Evolutionary conservation across 2,113 vertebrate species (phyloP).

Genomic region (Uria lomvia): DNA sequence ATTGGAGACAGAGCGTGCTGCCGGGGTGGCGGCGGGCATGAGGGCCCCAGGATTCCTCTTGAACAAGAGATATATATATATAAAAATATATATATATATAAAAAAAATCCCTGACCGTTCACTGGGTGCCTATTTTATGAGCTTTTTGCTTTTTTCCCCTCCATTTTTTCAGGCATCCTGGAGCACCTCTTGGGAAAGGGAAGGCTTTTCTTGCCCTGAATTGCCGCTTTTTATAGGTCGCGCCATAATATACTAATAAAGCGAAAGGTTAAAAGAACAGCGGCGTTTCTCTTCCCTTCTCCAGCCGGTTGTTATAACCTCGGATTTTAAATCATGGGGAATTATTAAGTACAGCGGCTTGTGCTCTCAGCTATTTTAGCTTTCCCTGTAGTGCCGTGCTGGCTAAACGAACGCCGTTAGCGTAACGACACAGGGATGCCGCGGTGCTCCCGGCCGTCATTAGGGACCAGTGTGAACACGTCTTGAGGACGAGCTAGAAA

Average conservation of each 20-base stretch:
- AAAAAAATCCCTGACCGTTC: rapidly evolving
- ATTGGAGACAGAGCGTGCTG: background rate
- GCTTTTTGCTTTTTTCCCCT: background rate
- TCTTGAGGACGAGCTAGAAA: background rate
- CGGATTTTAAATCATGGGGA: background rate
- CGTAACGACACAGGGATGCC: background rate
- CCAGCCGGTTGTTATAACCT: background rate
- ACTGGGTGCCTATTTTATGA: background rate
- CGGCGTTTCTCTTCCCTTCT: background rate
- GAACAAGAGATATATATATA: background rate
- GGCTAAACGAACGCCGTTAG: background rate
- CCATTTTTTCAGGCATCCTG: background rate
- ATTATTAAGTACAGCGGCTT: background rate
- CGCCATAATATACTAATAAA: background rate
- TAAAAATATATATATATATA: background rate
- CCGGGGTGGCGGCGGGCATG: rapidly evolving
- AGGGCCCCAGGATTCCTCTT: constrained; percentile 15
- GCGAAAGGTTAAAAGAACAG: background rate
- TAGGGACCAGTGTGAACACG: background rate
- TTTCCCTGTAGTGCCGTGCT: background rate
- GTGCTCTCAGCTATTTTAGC: background rate
- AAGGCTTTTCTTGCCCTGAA: background rate
- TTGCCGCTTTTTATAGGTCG: background rate
- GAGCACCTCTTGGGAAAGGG: background rate
- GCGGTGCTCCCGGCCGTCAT: rapidly evolving